Evolutionary conservation across 2,888 invertebrate species (phyloP), one percentile per base, ranked within the genome.

Genomic region (Caenorhabditis sulstoni): DNA sequence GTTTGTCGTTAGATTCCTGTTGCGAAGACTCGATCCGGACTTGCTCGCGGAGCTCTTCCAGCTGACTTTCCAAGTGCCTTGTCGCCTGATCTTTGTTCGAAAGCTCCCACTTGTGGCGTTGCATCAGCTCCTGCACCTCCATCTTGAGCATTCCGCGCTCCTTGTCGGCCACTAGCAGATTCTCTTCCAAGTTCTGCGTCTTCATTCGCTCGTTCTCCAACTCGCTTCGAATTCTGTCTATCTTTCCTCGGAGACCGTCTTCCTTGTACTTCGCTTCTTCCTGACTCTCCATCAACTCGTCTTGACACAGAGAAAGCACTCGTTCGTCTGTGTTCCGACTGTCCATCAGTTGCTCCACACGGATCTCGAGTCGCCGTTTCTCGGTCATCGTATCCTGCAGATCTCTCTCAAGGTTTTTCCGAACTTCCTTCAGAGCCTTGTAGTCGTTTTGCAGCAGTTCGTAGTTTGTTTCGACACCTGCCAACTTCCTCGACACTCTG

Each of bases 111-210:
- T 82, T 76, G 50, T 86, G 84, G 1, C 84, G 47, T 18, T 79
- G 68, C 50, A 81, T 81, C 22, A 84, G 65, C 49, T 86, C 83
- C 66, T 83, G 80, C 11, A 85, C 79, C 58, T 86, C 86, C 68
- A 81, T 81, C 22, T 83, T 81, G 16, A 85, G 95, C 94, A 97
- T 95, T 0, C 96, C 96, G 91, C 96, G 95, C 91, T 98, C 97
- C 91, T 97, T 97, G 91, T 98, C 97, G 20, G 81, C 65, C n/a
- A 97, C 97, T 29, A 95, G 95, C 0, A 97, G 94, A 0, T 95
- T 95, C 91, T 97, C 96, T 91, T 98, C 97, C 4, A 79, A 23
- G 16, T 47, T 70, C 35, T 74, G 79, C 5, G 49, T 44, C 83
- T 67, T 76, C 66, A 80, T 22, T 44, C 58, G 70, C 52, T 83